Conservation (phyloP, 2,888 invertebrate genomes). For the Brenthis hecate region DNA sequence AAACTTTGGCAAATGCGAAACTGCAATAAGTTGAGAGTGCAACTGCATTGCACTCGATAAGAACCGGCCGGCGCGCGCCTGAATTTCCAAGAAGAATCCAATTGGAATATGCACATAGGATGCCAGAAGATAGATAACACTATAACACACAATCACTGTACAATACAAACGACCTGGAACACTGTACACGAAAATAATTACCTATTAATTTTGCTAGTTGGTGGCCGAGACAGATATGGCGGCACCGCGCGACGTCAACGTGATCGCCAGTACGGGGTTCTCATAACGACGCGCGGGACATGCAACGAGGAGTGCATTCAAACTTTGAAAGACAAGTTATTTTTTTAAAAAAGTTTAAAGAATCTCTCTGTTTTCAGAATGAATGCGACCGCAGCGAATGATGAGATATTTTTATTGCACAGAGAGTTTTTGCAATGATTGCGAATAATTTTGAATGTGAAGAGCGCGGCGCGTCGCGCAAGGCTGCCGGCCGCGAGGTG, state of each 20-base stretch:
- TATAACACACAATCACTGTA: conserved; percentile 69
- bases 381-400: conserved; percentile 69
- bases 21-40: conserved; percentile 83
- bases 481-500: conserved; percentile 83
- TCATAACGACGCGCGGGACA: conserved; percentile 89
- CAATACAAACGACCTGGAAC: conserved; percentile 61
- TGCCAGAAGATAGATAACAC: conserved; percentile 63
- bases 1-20: conserved; percentile 79
- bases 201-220: conserved; percentile 84
- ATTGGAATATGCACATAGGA: conserved; percentile 65
- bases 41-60: conserved; percentile 82
- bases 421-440: conserved; percentile 81
- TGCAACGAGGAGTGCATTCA: conserved; percentile 85
- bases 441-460: conserved; percentile 82
- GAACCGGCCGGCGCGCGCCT: conserved; percentile 82
- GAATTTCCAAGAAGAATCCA: conserved; percentile 77
- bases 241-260: conserved; percentile 86
- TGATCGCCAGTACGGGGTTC: conserved; percentile 88
- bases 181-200: conserved; percentile 81
- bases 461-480: conserved; percentile 83
- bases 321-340: conserved; percentile 76
- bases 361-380: conserved; percentile 70
- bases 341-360: conserved; percentile 59
- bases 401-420: conserved; percentile 77
- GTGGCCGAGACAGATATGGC: conserved; percentile 86